Evolutionary conservation across 1,140 invertebrate genomes (phyloP), one percentile per base, ranked within the genome.

Genomic region (Fopius arisanus): DNA sequence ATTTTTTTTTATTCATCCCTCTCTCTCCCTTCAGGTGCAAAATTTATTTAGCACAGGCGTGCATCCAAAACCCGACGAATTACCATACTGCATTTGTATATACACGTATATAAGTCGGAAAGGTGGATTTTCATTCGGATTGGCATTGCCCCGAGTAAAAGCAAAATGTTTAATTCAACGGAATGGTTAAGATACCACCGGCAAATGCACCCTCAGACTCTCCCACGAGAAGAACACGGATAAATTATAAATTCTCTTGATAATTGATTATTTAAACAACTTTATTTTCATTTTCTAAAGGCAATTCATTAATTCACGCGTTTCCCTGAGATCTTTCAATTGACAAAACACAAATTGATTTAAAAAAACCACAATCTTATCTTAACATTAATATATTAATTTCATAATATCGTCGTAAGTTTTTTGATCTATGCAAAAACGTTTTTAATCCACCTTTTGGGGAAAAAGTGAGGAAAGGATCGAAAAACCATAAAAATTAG

Each of bases 11-110:
- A 26, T 19, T 16, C 43, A n/a, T 16, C 43, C n/a, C 12, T 12
- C 23, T 12, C 21, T 21, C 19, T 21, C 14, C 19, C 43, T 51
- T 51, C 19, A 26, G 54, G 54, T 59, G 54, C 23, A 59, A 59
- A 59, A 59, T 59, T 59, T 59, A 59, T 59, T 59, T 59, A 59
- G 54, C 23, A 59, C 54, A 59, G 54, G 54, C 54, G 14, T 59
- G 54, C 54, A 59, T 59, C 54, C 54, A 59, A 59, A 59, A 59
- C 54, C 54, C 23, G 54, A 59, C 54, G 54, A 59, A 59, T 59
- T 59, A 59, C 54, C 54, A 59, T 59, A 59, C 21, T 59, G 10
- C 54, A 59, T 59, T 59, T 59, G 23, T 23, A 59, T 28, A 59
- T 59, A 59, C 10, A 26, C 12, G 3, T 59, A 28, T 23, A 59